Evolutionary conservation across 2,113 vertebrate species (phyloP).

Genomic region (Microcebus jonahi): DNA sequence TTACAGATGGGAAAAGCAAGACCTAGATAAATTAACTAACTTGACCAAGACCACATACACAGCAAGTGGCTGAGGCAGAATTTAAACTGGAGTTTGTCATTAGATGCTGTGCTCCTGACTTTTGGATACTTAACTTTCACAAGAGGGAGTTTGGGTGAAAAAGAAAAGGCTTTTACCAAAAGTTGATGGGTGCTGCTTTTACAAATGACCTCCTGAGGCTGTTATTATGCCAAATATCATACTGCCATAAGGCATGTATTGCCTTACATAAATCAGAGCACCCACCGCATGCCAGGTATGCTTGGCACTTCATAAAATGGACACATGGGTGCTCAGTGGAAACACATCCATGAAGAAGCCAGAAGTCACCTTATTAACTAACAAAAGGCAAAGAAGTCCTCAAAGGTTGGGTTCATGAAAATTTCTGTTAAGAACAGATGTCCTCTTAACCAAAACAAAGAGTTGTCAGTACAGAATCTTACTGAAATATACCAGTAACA

Average conservation of each 20-base stretch:
- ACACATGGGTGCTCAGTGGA: neutral
- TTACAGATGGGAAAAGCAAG: neutral
- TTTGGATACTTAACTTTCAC: neutral
- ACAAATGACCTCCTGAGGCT: neutral
- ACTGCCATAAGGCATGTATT: neutral
- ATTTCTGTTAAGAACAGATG: constrained; percentile 15
- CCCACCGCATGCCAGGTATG: neutral
- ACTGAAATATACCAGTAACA: neutral
- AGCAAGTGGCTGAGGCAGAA: neutral
- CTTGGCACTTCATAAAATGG: neutral
- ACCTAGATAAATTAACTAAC: neutral
- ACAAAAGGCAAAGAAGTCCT: neutral
- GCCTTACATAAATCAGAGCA: neutral
- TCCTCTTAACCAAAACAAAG: neutral
- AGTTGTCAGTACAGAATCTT: neutral
- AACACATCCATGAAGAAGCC: neutral
- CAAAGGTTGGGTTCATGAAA: neutral
- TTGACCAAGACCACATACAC: neutral
- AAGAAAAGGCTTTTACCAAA: neutral
- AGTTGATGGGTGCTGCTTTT: neutral
- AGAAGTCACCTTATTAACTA: neutral
- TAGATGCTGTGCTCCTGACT: neutral
- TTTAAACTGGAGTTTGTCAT: constrained; percentile 3
- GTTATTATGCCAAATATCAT: neutral
- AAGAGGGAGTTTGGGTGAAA: neutral